Evolutionary conservation across 2,113 vertebrate species (phyloP), one percentile per base, ranked within the genome.

Genomic region (Corvus hawaiiensis): DNA sequence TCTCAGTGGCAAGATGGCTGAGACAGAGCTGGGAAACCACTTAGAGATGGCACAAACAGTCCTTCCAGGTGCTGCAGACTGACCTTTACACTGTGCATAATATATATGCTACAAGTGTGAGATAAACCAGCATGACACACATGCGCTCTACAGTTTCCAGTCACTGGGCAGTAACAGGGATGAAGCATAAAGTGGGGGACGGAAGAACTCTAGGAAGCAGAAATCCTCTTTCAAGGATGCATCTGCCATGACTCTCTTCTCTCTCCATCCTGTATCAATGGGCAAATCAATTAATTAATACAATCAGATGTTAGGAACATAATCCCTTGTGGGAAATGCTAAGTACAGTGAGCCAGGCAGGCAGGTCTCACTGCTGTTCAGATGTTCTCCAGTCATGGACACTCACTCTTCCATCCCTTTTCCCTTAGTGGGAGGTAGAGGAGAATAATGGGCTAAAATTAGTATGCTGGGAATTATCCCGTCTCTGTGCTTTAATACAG

Each of bases 101-200:
- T 3, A 74, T 0, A 46, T 4, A 24, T 0, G 8, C 24, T 26
- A 10, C 56, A n/a, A 1, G 2, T 3, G 43, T 54, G 77, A 74
- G 68, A 62, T 54, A 63, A 92, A 73, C 32, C 85, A 51, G 67
- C 41, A n/a, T 0, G 0, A 58, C 72, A 35, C 61, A 81, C 33
- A 5, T 8, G 4, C 0, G 0, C 28, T 33, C 64, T 16, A 10
- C 41, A 23, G 66, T 15, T 39, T 43, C 81, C 44, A 91, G 56
- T 84, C 37, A 21, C 35, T 33, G 69, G 79, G 48, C 86, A 84
- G 49, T 26, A 77, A 66, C 19, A 66, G 46, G 32, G 46, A 37
- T 43, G 37, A 87, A 74, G 39, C 73, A 72, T 7, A 10, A 77
- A 71, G 33, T 21, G 12, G 14, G n/a, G 20, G 18, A 56, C 16